Conservation (phyloP, 2,113 vertebrate species). For the Ameiurus melas region DNA sequence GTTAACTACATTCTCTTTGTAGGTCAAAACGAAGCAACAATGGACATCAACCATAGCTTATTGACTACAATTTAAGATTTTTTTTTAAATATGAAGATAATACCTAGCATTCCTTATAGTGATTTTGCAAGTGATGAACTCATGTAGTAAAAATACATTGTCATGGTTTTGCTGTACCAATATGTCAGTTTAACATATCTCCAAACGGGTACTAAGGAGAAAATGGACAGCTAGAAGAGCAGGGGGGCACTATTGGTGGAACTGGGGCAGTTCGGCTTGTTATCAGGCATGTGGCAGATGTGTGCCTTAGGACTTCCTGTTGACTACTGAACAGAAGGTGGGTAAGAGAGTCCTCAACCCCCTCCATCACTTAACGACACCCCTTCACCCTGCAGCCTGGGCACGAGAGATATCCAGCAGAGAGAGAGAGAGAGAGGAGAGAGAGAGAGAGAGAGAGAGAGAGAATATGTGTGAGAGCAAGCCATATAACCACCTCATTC, state of each 20-base stretch:
- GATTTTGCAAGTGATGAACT: constrained; percentile 20
- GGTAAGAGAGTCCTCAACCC: constrained; percentile 55
- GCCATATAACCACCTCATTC: neutral
- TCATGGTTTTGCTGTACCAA: neutral
- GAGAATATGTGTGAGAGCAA: constrained; percentile 42
- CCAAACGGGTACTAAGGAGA: neutral
- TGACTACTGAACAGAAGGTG: constrained; percentile 68
- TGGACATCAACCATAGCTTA: neutral
- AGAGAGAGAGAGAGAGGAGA: constrained; percentile 58
- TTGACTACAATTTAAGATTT: neutral
- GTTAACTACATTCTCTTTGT: neutral
- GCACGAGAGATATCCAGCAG: constrained; percentile 69
- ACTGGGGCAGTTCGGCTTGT: constrained; percentile 53
- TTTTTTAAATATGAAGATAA: neutral
- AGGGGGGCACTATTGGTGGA: constrained; percentile 9
- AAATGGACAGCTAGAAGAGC: constrained; percentile 19
- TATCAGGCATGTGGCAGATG: constrained; percentile 74
- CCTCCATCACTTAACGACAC: constrained; percentile 53
- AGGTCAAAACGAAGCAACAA: neutral
- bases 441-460: constrained; percentile 22
- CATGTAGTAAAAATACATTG: neutral
- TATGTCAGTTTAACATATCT: constrained; percentile 32
- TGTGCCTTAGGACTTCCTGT: constrained; percentile 68
- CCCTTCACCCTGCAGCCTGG: constrained; percentile 70
- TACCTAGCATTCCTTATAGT: neutral